Base-by-base conservation (phyloP, 2,797 vertebrate species). In the Pristis pectinata region DNA sequence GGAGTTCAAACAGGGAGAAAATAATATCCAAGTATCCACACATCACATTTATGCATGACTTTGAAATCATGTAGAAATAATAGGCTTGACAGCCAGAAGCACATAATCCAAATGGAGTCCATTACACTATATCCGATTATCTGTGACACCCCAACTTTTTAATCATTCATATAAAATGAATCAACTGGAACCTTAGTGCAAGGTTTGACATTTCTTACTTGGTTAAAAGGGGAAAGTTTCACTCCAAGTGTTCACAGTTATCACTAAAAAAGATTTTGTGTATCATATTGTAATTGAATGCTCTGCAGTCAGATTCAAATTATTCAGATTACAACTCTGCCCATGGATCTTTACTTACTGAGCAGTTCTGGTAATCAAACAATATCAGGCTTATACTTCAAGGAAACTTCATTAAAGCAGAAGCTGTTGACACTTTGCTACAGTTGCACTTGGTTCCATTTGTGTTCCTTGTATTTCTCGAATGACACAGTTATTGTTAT, bases 51-150 rank as follows among this genome's bases (percentile, higher is more conserved):
- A 93, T 74, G 41, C 70, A 41, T 49, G 41, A 30, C 44, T 93
- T 74, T 53, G 41, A 13, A 93, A 93, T 93, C 92, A 93, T 49
- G 41, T 93, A 30, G 41, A 44, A 93, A 93, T 74, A 72, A 93
- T 72, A 74, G 67, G 67, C 44, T 74, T 44, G 27, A 37, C 11
- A 34, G 92, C 67, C 67, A 74, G 67, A 70, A 93, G 22, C 27
- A 74, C 41, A 74, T 24, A 49, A 49, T 93, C 92, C 4, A 72
- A 70, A 49, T 44, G 27, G 11, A 27, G 10, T 13, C 70, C 37
- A 53, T 74, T 74, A 44, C 93, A 93, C 67, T 19, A 49, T 19
- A 53, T 49, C 37, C 44, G 92, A 74, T 70, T 72, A 72, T 72
- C 92, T 34, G 27, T 27, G 6, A 17, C 15, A 19, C 17, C 22